These are phyloP conservation scores for Gymnocypris eckloni DNA, from an alignment of 2,797 vertebrate species.

Conservation along the genomic window DNA sequence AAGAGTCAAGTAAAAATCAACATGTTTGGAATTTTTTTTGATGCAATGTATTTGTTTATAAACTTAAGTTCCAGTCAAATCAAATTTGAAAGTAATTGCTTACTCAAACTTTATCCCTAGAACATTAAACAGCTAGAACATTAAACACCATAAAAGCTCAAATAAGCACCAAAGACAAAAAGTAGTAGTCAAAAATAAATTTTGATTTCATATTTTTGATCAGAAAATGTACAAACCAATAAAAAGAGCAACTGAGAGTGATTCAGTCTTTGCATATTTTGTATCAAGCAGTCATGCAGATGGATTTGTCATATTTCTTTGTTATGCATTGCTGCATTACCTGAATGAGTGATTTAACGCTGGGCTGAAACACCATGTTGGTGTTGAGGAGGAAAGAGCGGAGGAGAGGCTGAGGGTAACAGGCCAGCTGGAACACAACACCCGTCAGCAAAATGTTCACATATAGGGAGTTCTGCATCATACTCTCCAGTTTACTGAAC, in stretches of 20 bases:
- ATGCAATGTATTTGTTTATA: neutral
- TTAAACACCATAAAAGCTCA: neutral
- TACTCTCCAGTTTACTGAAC: constrained; percentile 96
- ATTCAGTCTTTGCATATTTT: neutral
- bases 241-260: neutral
- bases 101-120: neutral
- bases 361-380: constrained; percentile 99
- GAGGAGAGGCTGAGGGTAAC: constrained; percentile 94
- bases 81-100: neutral
- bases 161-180: neutral
- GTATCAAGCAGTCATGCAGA: neutral
- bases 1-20: neutral
- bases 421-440: constrained; percentile 92
- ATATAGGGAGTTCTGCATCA: constrained; percentile 96
- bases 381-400: constrained; percentile 98
- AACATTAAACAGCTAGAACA: neutral
- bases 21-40: neutral
- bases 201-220: neutral
- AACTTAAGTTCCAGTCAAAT: neutral
- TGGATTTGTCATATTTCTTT: neutral
- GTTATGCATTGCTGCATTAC: constrained; percentile 77
- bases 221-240: neutral
- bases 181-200: neutral
- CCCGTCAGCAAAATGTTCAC: constrained; percentile 97
- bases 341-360: constrained; percentile 97